A percentile compares a stretch with the other conserved stretches of the same genome.
Evolutionary conservation across 2,888 invertebrate genomes (phyloP).

Genomic region (Eupithecia insigniata): DNA sequence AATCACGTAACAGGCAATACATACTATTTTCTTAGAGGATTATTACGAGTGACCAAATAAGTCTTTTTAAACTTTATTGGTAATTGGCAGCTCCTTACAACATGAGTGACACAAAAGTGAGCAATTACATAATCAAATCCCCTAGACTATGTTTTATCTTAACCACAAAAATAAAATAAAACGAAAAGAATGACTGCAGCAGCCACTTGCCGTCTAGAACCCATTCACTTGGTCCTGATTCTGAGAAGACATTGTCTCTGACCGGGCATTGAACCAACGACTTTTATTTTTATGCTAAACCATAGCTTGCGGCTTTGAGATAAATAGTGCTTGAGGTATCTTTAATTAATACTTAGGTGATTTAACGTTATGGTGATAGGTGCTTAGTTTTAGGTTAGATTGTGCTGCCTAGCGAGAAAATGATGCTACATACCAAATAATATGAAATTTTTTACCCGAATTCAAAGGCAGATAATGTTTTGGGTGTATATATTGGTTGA

Average conservation of each 20-base stretch:
- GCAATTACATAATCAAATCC: background rate
- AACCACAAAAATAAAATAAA: background rate
- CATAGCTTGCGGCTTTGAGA: slow-evolving; percentile 7
- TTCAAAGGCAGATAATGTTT: background rate
- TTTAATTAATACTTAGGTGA: slow-evolving; percentile 13
- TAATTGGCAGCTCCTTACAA: no score
- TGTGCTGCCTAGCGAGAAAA: background rate
- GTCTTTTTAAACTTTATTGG: no score
- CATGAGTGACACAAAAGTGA: background rate
- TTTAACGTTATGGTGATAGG: background rate
- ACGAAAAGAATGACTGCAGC: background rate
- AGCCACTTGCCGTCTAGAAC: background rate
- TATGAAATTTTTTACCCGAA: background rate
- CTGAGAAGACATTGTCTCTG: slow-evolving; percentile 76
- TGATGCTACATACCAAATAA: background rate
- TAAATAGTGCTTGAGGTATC: slow-evolving; percentile 16
- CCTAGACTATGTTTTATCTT: background rate
- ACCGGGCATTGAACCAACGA: slow-evolving; percentile 64
- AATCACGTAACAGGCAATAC: no score
- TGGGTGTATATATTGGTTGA: background rate
- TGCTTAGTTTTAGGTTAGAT: slow-evolving; percentile 10
- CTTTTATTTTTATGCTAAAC: slow-evolving; percentile 56
- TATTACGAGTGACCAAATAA: background rate
- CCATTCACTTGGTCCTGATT: slow-evolving; percentile 59
- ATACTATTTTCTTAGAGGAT: background rate